These are phyloP conservation scores for Lydus trimaculatus DNA, from an alignment of 2,888 invertebrate genomes.

Conservation along the genomic window DNA sequence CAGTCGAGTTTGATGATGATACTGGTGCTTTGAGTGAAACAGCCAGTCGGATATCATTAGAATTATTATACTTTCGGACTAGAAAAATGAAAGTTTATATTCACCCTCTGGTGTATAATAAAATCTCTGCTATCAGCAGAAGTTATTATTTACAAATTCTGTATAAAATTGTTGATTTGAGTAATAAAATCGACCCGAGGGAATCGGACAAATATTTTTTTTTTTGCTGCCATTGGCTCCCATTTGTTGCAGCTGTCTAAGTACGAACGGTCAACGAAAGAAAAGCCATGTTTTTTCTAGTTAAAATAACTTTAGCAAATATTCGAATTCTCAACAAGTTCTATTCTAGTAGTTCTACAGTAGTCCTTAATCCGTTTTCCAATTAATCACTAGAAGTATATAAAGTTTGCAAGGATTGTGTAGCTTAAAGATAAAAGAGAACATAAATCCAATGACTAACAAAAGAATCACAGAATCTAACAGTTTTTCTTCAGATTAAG, in stretches of 20 bases:
- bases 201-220: not conserved
- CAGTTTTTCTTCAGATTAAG: not conserved
- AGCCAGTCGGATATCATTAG: not conserved
- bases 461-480: slow-evolving; percentile 44
- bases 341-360: slow-evolving; percentile 43
- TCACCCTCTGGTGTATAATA: not conserved
- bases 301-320: slow-evolving; percentile 17
- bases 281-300: slow-evolving; percentile 9
- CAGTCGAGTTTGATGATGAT: not conserved
- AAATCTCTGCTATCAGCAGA: not conserved
- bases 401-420: slow-evolving; percentile 52
- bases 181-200: not conserved
- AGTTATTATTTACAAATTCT: not conserved
- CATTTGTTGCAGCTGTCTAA: not conserved
- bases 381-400: slow-evolving; percentile 55
- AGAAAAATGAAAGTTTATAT: not conserved
- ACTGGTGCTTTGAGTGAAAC: not conserved
- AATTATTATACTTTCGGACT: not conserved
- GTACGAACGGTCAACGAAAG: not conserved
- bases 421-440: slow-evolving; percentile 52
- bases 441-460: slow-evolving; percentile 52
- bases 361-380: slow-evolving; percentile 53
- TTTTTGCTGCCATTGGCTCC: slow-evolving; percentile 8
- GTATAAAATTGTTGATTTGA: not conserved
- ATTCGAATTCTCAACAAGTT: slow-evolving; percentile 37